Percentiles rank a stretch among this genome's conserved stretches.
Conservation (phyloP, 2,113 vertebrate species). For the Campylorhamphus procurvoides region DNA sequence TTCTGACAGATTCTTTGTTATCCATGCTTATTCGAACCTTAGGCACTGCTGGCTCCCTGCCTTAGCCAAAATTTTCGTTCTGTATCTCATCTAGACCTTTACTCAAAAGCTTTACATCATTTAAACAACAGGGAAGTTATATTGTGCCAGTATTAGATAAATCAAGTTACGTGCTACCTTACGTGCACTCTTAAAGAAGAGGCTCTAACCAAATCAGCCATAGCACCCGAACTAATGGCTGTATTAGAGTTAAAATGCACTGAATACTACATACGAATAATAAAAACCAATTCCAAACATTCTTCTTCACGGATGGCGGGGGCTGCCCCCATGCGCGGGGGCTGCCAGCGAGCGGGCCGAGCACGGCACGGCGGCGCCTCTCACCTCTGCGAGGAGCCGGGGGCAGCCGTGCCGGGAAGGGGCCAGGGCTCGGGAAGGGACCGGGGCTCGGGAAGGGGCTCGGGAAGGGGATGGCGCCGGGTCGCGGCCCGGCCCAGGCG, state of each 20-base stretch:
- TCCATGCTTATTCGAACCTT: fast-evolving
- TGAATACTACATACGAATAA: fast-evolving
- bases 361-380: background rate
- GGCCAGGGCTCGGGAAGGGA: background rate
- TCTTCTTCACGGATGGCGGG: background rate
- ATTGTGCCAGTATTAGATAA: background rate
- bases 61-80: background rate
- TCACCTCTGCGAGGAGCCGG: background rate
- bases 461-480: no score
- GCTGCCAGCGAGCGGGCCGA: background rate
- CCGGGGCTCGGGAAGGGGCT: no score
- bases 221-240: background rate
- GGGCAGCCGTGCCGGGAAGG: background rate
- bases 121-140: background rate
- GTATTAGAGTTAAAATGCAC: background rate
- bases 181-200: background rate
- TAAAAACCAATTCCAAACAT: background rate
- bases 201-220: background rate
- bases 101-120: background rate
- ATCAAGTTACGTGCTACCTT: background rate
- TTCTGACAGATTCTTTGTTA: background rate
- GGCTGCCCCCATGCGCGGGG: background rate
- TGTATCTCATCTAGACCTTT: background rate
- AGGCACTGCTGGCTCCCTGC: background rate
- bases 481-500: no score